These are phyloP conservation scores for Chloroceryle aenea DNA, from an alignment of 2,113 vertebrate genomes.

Conservation along the genomic window DNA sequence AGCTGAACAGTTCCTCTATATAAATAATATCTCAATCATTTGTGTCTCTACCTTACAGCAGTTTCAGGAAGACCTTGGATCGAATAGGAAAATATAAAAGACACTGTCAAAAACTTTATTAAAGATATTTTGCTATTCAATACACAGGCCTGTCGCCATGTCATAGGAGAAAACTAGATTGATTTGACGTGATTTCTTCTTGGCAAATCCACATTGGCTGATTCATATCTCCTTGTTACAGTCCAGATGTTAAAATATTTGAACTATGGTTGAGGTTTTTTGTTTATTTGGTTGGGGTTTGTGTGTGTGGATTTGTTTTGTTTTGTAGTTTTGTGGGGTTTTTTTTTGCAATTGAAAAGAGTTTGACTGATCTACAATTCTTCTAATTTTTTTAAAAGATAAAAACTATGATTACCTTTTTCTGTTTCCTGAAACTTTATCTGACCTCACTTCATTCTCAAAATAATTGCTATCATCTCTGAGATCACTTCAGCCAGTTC, in stretches of 20 bases:
- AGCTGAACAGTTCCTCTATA: conserved; percentile 8
- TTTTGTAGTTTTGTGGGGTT: no score
- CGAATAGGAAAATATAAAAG: background rate
- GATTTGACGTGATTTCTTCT: background rate
- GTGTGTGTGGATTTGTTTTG: no score
- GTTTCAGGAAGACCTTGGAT: background rate
- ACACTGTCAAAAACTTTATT: background rate
- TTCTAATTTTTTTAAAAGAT: background rate
- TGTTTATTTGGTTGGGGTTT: background rate
- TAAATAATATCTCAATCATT: background rate
- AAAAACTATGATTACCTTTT: background rate
- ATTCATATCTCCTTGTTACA: background rate
- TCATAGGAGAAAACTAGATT: background rate
- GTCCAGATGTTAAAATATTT: conserved; percentile 19
- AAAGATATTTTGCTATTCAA: conserved; percentile 24
- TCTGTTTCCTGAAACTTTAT: conserved; percentile 22
- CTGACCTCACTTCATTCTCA: background rate
- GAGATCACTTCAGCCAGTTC: conserved; percentile 13
- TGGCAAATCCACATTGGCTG: background rate
- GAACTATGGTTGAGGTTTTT: background rate
- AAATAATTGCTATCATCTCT: conserved; percentile 12
- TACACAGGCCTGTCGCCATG: conserved; percentile 7
- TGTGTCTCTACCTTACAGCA: background rate
- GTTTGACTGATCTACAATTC: background rate
- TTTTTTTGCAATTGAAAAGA: background rate